phyloP scores from a whole-genome alignment of 2,797 vertebrate species.

The Toxotes lorentzi region DNA sequence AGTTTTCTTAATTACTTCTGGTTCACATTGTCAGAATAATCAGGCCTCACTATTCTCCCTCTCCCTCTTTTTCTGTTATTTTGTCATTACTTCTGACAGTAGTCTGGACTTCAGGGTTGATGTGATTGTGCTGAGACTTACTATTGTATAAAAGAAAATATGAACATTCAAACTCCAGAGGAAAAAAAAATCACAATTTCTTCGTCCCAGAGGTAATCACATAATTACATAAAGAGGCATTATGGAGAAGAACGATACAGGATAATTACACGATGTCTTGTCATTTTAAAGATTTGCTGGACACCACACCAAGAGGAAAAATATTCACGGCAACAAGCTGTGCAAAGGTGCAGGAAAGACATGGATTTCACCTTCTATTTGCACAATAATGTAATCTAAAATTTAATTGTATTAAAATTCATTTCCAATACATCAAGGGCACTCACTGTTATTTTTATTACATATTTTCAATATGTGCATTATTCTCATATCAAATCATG shows the following conservation, averaged over 20 bases:
- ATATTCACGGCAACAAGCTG: constrained; percentile 9
- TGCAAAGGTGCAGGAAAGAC: constrained; percentile 5
- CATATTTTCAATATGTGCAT: background rate
- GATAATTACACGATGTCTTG: constrained; percentile 40
- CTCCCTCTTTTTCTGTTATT: constrained; percentile 27
- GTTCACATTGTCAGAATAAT: constrained; percentile 55
- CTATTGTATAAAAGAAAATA: constrained; percentile 40
- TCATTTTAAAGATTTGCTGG: constrained; percentile 45
- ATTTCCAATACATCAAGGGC: constrained; percentile 2
- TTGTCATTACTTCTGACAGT: constrained; percentile 56
- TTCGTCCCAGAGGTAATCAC: constrained; percentile 36
- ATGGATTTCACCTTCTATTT: background rate
- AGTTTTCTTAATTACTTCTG: constrained; percentile 57
- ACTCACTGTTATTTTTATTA: background rate
- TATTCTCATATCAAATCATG: background rate
- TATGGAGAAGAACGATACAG: constrained; percentile 22
- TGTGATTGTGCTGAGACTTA: constrained; percentile 34
- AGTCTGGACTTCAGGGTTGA: constrained; percentile 51
- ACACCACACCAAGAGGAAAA: constrained; percentile 28
- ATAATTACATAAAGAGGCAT: constrained; percentile 48
- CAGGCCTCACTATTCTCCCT: constrained; percentile 4
- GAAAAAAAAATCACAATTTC: constrained; percentile 20
- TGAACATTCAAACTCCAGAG: constrained; percentile 11
- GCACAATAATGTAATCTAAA: background rate
- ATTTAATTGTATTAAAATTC: background rate